These are phyloP conservation scores for Disparrhopalites patrizii DNA, from an alignment of 2,888 invertebrate genomes.

Conservation along the genomic window DNA sequence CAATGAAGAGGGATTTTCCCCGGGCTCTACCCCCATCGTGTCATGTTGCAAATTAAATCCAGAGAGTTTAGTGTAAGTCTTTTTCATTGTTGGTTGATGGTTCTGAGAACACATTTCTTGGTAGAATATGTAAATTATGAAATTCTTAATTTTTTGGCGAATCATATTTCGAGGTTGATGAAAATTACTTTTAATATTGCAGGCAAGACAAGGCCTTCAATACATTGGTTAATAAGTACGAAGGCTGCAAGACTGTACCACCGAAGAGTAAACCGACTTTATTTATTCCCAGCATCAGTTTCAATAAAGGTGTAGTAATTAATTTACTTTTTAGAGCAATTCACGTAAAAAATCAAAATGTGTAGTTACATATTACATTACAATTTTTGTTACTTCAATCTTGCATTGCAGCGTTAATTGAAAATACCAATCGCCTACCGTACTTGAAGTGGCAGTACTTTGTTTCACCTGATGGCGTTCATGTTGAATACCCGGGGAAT, in stretches of 20 bases:
- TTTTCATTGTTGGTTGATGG: background rate
- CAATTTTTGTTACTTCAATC: no score
- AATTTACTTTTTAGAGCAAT: no score
- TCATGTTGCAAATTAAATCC: conserved; percentile 32
- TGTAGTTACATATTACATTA: no score
- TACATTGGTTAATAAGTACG: conserved; percentile 21
- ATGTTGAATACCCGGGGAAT: conserved; percentile 56
- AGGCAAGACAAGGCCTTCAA: conserved; percentile 33
- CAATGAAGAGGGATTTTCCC: conserved; percentile 11
- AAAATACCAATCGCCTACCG: conserved; percentile 52
- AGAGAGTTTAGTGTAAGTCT: conserved; percentile 26
- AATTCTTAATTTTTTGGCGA: background rate
- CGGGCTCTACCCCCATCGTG: background rate
- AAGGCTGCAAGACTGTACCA: conserved; percentile 33
- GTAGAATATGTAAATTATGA: background rate
- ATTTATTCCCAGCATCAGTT: conserved; percentile 24
- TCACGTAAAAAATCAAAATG: no score
- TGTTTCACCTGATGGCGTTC: conserved; percentile 54
- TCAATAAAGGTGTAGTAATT: conserved; percentile 22
- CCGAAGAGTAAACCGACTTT: conserved; percentile 21
- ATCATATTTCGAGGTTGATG: background rate
- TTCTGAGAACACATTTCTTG: background rate
- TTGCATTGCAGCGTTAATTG: conserved; percentile 53
- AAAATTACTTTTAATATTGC: background rate
- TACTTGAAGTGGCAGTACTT: conserved; percentile 57